Percentiles rank a stretch among this genome's conserved stretches.
Evolutionary conservation across 2,888 invertebrate genomes (phyloP).

Genomic region (Euphydryas editha): DNA sequence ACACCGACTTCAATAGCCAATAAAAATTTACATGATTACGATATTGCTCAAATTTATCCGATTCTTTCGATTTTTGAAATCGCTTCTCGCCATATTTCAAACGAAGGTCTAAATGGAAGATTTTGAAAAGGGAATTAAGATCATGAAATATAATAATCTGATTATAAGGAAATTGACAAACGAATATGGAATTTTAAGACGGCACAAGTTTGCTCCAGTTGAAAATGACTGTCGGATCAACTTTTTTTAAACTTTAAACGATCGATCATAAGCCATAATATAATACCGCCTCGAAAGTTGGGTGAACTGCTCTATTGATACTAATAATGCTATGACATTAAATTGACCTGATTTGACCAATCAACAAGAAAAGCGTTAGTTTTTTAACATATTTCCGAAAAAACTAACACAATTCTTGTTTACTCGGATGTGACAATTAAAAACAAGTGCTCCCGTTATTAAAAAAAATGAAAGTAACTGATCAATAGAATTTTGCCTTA

Average conservation of each 20-base stretch:
- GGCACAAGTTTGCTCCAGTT: slow-evolving; percentile 3
- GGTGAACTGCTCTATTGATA: slow-evolving; percentile 11
- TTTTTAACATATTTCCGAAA: neutral
- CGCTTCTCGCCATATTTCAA: slow-evolving; percentile 8
- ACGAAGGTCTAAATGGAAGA: neutral
- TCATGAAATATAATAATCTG: neutral
- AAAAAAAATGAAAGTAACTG: neutral
- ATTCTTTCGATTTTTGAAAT: slow-evolving; percentile 17
- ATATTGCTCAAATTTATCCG: neutral
- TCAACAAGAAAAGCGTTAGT: neutral
- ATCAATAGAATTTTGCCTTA: neutral
- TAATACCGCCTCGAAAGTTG: slow-evolving; percentile 2
- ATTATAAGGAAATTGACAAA: too few species aligned
- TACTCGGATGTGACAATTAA: neutral
- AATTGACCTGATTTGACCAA: neutral
- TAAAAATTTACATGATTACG: neutral
- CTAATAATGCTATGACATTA: neutral
- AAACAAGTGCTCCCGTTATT: neutral
- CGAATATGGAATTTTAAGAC: neutral
- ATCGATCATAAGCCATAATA: neutral
- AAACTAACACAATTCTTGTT: neutral
- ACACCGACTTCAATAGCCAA: neutral
- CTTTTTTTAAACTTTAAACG: slow-evolving; percentile 2
- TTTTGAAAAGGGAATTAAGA: neutral
- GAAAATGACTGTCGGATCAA: slow-evolving; percentile 22